Conservation (phyloP, 2,888 invertebrate species). For the Synanthedon vespiformis region DNA sequence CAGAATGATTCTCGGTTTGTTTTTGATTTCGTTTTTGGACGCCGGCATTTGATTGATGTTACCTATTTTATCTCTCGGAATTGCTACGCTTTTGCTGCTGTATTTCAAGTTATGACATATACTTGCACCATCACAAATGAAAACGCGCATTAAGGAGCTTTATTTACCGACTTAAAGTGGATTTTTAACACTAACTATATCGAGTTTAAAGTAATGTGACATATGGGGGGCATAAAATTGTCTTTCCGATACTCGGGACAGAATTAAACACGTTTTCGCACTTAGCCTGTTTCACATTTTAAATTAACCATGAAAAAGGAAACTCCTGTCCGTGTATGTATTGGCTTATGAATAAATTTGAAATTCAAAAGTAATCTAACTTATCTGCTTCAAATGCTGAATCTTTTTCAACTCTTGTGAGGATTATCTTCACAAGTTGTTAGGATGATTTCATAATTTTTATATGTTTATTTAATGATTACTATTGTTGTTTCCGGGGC, state of each 20-base stretch:
- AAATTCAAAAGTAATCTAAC: background rate
- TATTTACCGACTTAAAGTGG: no score
- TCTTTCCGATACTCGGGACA: background rate
- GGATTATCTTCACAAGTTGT: no score
- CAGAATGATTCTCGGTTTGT: background rate
- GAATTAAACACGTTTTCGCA: slow-evolving; percentile 1
- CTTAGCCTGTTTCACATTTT: slow-evolving; percentile 4
- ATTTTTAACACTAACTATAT: no score
- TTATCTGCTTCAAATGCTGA: no score
- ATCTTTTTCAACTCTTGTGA: no score
- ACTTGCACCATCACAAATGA: no score
- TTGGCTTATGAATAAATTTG: background rate
- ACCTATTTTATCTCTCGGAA: background rate
- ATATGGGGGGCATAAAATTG: background rate
- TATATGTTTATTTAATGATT: no score
- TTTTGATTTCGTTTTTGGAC: slow-evolving; percentile 3
- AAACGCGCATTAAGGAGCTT: no score
- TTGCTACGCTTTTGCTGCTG: no score
- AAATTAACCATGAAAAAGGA: slow-evolving; percentile 1
- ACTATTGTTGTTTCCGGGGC: no score
- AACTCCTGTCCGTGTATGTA: slow-evolving; percentile 1
- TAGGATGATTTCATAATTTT: no score
- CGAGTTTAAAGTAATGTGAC: background rate
- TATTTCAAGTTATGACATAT: no score
- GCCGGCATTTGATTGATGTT: background rate